Percentiles rank a stretch among this genome's conserved stretches.
phyloP scores from a whole-genome alignment of 35 echinoderm and acorn worm species.

The Anneissia japonica region DNA sequence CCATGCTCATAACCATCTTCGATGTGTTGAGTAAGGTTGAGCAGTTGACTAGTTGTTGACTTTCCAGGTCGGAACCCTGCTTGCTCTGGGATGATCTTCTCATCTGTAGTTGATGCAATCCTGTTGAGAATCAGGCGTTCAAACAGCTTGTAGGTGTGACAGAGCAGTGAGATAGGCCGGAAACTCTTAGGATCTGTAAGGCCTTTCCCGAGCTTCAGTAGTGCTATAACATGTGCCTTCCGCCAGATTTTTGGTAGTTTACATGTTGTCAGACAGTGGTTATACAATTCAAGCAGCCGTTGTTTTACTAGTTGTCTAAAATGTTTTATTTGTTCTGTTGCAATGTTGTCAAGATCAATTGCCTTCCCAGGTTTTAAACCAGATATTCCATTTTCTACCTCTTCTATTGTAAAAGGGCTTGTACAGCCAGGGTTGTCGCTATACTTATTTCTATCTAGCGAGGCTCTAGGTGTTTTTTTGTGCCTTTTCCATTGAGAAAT shows the following conservation, averaged over 20 bases:
- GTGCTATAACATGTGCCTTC: too few relatives aligned
- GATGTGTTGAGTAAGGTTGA: slow-evolving; percentile 33
- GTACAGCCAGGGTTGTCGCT: too few relatives aligned
- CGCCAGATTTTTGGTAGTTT: slow-evolving; percentile 12
- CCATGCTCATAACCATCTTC: not conserved
- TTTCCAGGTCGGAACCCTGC: slow-evolving; percentile 52
- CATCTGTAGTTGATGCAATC: slow-evolving; percentile 10
- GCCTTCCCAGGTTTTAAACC: slow-evolving; percentile 4
- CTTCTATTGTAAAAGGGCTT: not conserved
- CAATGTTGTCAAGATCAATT: slow-evolving; percentile 10
- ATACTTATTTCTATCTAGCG: too few relatives aligned
- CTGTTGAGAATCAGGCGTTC: slow-evolving; percentile 50
- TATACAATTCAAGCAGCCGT: slow-evolving; percentile 23
- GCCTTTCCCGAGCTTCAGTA: too few relatives aligned
- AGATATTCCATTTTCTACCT: not conserved
- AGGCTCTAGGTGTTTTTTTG: not conserved
- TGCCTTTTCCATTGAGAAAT: not conserved
- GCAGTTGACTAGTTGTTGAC: slow-evolving; percentile 23
- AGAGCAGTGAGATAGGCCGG: too few relatives aligned
- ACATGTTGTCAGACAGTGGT: slow-evolving; percentile 20
- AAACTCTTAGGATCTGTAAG: too few relatives aligned
- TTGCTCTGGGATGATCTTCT: slow-evolving; percentile 39
- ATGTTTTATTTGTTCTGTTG: slow-evolving; percentile 34
- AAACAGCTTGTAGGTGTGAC: slow-evolving; percentile 8
- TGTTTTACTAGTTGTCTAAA: slow-evolving; percentile 23